Base-by-base conservation (phyloP, 2,888 invertebrate species). In the Leucozona laternaria region DNA sequence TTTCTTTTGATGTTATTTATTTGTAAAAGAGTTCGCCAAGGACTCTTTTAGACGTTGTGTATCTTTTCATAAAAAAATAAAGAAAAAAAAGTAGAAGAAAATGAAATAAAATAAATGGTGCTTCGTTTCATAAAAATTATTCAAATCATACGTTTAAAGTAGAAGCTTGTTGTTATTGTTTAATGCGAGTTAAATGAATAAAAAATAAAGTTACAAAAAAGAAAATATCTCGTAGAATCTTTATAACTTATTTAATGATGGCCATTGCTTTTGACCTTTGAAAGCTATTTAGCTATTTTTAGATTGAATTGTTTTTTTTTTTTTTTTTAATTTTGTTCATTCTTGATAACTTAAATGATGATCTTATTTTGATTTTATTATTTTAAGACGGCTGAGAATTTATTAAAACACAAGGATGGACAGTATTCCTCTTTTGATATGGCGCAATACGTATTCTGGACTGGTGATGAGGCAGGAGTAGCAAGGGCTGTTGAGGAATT, bases 401-500 rank as follows among this genome's bases (percentile, higher is more conserved):
- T 93, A 48, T 85, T 93, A 45, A 90, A 94, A 0, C 94, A 94
- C 89, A 91, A 94, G 8, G 95, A 94, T 68, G 94, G 95, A 3
- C 95, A 96, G 89, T 96, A 96, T 90, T 95, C 96, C 0, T 96
- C 97, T 0, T 93, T 95, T 71, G 96, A 97, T 89, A 96, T 97
- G 95, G 96, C 97, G 0, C 96, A 96, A 90, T 97, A 97, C 89
- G 95, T 97, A 3, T 96, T 96, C 91, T 96, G 96, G 95, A 96
- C 96, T 0, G 96, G 96, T 0, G 96, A 97, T 90, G 96, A 97
- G 90, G 94, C 95, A 70, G 96, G 96, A 7, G 96, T 97, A 1
- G 96, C 96, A 0, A 92, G 95, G 7, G 96, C 96, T 13, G 95
- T 97, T 25, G 96, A 96, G 90, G 96, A 96, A 88, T 95, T 96